Conservation (phyloP, 1,140 invertebrate genomes). For the Atta cephalotes region DNA sequence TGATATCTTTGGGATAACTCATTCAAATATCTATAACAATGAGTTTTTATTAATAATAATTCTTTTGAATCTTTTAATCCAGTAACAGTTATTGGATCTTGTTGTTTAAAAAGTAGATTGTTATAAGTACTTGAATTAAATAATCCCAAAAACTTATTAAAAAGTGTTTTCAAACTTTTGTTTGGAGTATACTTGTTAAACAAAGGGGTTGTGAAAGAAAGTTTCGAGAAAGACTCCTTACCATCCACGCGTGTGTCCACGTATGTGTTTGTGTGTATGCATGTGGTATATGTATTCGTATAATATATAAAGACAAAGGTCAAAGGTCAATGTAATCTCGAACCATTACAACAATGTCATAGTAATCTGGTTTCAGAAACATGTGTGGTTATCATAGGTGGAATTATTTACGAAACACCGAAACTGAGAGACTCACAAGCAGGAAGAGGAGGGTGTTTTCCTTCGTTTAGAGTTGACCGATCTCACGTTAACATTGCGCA, state of each 20-base stretch:
- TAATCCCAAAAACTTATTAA: no score
- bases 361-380: constrained; percentile 78
- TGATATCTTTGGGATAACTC: no score
- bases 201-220: neutral
- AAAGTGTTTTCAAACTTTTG: no score
- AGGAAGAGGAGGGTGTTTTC: constrained; percentile 90
- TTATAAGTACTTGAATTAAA: no score
- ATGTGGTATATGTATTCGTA: constrained; percentile 59
- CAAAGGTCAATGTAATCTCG: constrained; percentile 75
- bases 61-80: no score
- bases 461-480: constrained; percentile 91
- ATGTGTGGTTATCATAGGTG: constrained; percentile 81
- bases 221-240: neutral
- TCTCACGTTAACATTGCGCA: constrained; percentile 92
- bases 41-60: no score
- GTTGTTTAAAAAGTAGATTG: no score
- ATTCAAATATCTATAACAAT: no score
- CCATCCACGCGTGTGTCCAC: constrained; percentile 8
- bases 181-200: no score
- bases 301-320: constrained; percentile 75
- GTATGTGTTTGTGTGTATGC: constrained; percentile 10
- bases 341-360: constrained; percentile 83
- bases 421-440: constrained; percentile 90
- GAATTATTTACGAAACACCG: constrained; percentile 87
- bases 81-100: no score